phyloP scores from a whole-genome alignment of 2,888 invertebrate species.

The Apodemia duryi region DNA sequence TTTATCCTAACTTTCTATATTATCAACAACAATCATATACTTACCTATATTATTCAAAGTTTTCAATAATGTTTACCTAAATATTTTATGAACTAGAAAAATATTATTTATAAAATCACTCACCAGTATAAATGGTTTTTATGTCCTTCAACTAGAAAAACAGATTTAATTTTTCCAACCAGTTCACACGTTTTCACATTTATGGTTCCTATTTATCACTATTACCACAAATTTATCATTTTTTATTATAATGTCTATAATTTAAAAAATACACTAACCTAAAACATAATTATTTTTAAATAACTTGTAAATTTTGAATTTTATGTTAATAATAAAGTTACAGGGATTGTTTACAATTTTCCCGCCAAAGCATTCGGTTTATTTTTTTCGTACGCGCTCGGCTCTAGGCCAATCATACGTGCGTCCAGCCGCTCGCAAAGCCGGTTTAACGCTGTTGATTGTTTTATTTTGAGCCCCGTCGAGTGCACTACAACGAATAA shows the following conservation, averaged over 20 bases:
- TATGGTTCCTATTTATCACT: no score
- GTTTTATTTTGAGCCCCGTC: conserved; percentile 65
- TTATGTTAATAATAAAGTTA: neutral
- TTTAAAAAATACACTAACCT: neutral
- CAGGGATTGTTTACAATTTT: conserved; percentile 38
- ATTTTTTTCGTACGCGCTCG: conserved; percentile 36
- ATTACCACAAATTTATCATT: no score
- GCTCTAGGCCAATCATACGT: conserved; percentile 32
- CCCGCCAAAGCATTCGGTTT: conserved; percentile 50
- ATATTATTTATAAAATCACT: conserved; percentile 4
- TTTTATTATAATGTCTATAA: no score
- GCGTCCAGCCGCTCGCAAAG: conserved; percentile 65
- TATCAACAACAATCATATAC: no score
- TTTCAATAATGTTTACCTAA: no score
- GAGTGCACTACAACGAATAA: conserved; percentile 39
- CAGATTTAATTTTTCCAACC: conserved; percentile 18
- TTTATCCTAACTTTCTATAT: no score
- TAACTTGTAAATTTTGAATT: conserved; percentile 4
- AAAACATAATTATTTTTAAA: neutral
- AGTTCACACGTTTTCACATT: conserved; percentile 25
- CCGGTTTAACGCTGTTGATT: conserved; percentile 64
- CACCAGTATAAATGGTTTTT: conserved; percentile 14
- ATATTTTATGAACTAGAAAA: no score
- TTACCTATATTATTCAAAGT: no score
- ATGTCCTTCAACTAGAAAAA: conserved; percentile 16